These are phyloP conservation scores for Pipa parva DNA, from an alignment of 2,113 vertebrate genomes.

Conservation along the genomic window DNA sequence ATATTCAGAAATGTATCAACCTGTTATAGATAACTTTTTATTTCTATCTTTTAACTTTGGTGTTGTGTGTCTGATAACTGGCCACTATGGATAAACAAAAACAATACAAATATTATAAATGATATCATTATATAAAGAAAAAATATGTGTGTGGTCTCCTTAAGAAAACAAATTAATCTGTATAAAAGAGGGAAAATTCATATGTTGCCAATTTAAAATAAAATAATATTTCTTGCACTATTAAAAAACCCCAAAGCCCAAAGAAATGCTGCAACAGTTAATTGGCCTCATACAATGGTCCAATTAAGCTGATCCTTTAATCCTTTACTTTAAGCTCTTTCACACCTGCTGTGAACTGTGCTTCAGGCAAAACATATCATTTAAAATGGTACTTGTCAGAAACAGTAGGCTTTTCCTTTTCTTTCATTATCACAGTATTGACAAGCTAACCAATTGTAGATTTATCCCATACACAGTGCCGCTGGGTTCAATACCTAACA, in stretches of 20 bases:
- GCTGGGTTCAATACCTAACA: too few relatives aligned
- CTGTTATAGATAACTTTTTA: too few relatives aligned
- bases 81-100: too few relatives aligned
- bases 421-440: background rate
- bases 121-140: too few relatives aligned
- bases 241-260: background rate
- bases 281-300: constrained; percentile 30
- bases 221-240: background rate
- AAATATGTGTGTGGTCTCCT: too few relatives aligned
- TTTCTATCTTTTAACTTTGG: too few relatives aligned
- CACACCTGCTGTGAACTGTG: constrained; percentile 11
- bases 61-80: too few relatives aligned
- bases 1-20: too few relatives aligned
- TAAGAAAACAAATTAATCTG: background rate
- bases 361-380: constrained; percentile 16
- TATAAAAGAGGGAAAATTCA: background rate
- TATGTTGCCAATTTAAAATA: constrained; percentile 4
- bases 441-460: background rate
- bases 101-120: too few relatives aligned
- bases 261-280: constrained; percentile 11
- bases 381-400: constrained; percentile 3
- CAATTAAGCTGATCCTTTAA: constrained; percentile 37
- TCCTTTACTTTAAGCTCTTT: constrained; percentile 28
- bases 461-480: too few relatives aligned
- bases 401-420: background rate